Evolutionary conservation across 2,113 vertebrate genomes (phyloP).

Genomic region (Camelus dromedarius): DNA sequence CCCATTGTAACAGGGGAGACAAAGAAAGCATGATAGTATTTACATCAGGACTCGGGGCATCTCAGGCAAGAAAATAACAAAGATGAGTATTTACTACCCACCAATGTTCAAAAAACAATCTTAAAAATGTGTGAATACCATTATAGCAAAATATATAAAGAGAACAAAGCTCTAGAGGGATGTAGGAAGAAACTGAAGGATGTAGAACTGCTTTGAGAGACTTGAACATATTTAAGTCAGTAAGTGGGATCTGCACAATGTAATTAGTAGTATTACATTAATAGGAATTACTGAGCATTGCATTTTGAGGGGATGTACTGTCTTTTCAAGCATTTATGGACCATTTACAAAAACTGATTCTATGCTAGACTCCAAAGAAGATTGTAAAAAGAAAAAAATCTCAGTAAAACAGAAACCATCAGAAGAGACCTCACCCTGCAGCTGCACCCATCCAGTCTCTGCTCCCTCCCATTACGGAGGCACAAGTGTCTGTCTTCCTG

Average conservation of each 20-base stretch:
- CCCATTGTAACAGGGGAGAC: background rate
- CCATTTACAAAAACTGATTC: background rate
- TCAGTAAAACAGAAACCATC: slow-evolving; percentile 9
- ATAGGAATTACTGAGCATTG: background rate
- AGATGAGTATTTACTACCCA: background rate
- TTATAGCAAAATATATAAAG: background rate
- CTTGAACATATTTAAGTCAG: background rate
- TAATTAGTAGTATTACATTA: background rate
- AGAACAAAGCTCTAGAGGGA: background rate
- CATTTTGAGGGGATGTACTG: background rate
- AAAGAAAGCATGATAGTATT: background rate
- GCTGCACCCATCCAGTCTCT: background rate
- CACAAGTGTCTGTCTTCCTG: background rate
- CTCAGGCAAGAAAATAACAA: background rate
- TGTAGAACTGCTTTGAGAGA: background rate
- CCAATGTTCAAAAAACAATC: background rate
- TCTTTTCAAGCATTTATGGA: background rate
- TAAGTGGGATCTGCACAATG: background rate
- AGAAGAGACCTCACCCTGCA: background rate
- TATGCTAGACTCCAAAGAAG: slow-evolving; percentile 15
- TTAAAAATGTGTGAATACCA: background rate
- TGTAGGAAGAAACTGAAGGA: background rate
- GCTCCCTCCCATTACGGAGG: background rate
- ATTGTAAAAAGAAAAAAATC: background rate
- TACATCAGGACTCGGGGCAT: background rate